Percentiles rank a stretch among this genome's conserved stretches.
Conservation (phyloP, 1,140 invertebrate genomes). For the Oryzaephilus surinamensis region DNA sequence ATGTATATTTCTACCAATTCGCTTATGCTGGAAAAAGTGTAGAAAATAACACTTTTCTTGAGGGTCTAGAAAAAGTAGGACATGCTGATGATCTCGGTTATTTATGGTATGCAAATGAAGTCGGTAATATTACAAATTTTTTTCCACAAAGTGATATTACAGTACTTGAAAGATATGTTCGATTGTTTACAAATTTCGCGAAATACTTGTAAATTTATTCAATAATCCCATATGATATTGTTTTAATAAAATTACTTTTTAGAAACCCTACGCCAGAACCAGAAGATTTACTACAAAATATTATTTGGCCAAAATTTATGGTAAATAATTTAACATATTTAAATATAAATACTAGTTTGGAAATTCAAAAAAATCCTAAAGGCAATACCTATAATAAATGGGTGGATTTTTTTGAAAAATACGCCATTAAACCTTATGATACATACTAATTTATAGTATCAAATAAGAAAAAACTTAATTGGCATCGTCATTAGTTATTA, state of each 20-base stretch:
- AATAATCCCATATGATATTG: too few species aligned
- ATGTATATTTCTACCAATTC: too few species aligned
- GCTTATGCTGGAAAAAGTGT: too few species aligned
- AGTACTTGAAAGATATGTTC: not conserved
- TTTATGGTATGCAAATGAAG: not conserved
- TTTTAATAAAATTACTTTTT: not conserved
- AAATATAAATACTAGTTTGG: not conserved
- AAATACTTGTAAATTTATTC: not conserved
- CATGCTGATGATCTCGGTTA: not conserved
- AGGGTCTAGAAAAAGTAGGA: too few species aligned
- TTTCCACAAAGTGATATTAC: not conserved
- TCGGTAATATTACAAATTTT: not conserved
- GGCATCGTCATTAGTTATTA: not conserved
- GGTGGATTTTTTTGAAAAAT: not conserved
- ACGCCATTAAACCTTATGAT: not conserved
- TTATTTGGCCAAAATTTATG: not conserved
- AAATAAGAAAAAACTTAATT: not conserved
- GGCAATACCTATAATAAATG: not conserved
- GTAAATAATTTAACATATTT: not conserved
- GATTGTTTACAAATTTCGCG: not conserved
- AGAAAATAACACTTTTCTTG: too few species aligned
- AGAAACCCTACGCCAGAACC: not conserved
- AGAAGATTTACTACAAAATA: not conserved
- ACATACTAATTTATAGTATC: not conserved
- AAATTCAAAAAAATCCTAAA: not conserved